Evolutionary conservation across 1,140 invertebrate genomes (phyloP), one percentile per base, ranked within the genome.

Genomic region (Aphelenchoides avenae): DNA sequence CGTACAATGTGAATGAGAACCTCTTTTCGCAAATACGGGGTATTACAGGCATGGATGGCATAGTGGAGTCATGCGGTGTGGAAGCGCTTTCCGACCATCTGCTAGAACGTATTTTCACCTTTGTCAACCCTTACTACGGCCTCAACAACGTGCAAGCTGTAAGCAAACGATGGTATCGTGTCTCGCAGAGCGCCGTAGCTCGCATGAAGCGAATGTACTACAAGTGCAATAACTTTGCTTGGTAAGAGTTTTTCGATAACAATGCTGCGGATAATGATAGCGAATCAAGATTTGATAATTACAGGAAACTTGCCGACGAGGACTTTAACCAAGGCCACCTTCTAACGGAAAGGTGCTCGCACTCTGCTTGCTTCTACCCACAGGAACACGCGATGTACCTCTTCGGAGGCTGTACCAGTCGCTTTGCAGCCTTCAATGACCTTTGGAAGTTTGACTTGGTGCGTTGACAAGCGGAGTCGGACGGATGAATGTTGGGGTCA

Each of bases 351-450:
- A 82, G 91, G 59, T 91, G 90, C 80, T 91, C 89, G 0, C 91
- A 94, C 83, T 85, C 88, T 61, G 87, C 89, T 39, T 90, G 87
- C 72, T 85, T 87, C 52, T 64, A 52, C 64, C 59, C 47, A 7
- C 37, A 27, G 9, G 50, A 70, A 41, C 31, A 36, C 40, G 40
- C 84, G 2, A 88, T 95, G 88, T 95, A 89, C 78, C 84, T 95
- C 29, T 95, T 95, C 84, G 91, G 91, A 42, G 92, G 92, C 1
- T 93, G 64, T 37, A 76, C 75, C 11, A 87, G 87, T 29, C 87
- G 88, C 33, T 87, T 86, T 68, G 95, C 92, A 18, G 90, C 91
- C 7, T 96, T 95, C 71, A 96, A 97, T 82, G 92, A 97, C 81
- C 81, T 97, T 6, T 96, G 92, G 92, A 83, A 84, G 63, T 85